phyloP scores from a whole-genome alignment of 2,888 invertebrate genomes.

The Exocentrus adspersus region DNA sequence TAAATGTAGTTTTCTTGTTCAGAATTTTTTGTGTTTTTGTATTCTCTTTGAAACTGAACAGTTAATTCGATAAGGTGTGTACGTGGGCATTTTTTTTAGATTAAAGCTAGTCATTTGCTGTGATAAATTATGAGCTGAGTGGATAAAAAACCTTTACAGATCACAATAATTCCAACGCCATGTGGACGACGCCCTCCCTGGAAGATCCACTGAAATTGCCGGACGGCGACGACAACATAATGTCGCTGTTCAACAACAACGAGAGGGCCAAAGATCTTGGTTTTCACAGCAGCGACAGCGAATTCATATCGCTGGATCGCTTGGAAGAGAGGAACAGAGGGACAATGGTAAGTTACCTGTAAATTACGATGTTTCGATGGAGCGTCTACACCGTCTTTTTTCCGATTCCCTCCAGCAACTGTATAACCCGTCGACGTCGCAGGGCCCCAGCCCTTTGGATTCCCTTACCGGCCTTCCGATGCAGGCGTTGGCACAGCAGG shows the following conservation, averaged over 20 bases:
- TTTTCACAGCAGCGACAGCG: constrained; percentile 60
- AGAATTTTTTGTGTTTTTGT: too few relatives aligned
- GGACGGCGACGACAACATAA: constrained; percentile 54
- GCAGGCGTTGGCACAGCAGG: constrained; percentile 65
- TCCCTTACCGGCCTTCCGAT: constrained; percentile 61
- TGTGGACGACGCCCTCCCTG: constrained; percentile 53
- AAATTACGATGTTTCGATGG: not conserved
- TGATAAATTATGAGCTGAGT: too few relatives aligned
- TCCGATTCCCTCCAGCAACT: constrained; percentile 52
- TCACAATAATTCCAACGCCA: constrained; percentile 35
- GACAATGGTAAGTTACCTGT: constrained; percentile 55
- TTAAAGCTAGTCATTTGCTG: too few relatives aligned
- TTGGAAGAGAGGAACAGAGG: constrained; percentile 57
- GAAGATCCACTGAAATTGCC: constrained; percentile 61
- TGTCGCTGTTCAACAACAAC: constrained; percentile 58
- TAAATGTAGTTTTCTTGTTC: too few relatives aligned
- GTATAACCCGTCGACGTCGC: constrained; percentile 55
- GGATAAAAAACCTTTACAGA: constrained; percentile 21
- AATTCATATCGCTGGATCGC: constrained; percentile 61
- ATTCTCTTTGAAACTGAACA: too few relatives aligned
- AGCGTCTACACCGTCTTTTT: not conserved
- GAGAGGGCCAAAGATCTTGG: constrained; percentile 61
- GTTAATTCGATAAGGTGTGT: too few relatives aligned
- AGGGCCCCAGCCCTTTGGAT: constrained; percentile 51
- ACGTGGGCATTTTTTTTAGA: too few relatives aligned